A percentile compares a stretch with the other conserved stretches of the same genome.
Evolutionary conservation across 2,797 vertebrate species (phyloP).

Genomic region (Rhinichthys osculus): DNA sequence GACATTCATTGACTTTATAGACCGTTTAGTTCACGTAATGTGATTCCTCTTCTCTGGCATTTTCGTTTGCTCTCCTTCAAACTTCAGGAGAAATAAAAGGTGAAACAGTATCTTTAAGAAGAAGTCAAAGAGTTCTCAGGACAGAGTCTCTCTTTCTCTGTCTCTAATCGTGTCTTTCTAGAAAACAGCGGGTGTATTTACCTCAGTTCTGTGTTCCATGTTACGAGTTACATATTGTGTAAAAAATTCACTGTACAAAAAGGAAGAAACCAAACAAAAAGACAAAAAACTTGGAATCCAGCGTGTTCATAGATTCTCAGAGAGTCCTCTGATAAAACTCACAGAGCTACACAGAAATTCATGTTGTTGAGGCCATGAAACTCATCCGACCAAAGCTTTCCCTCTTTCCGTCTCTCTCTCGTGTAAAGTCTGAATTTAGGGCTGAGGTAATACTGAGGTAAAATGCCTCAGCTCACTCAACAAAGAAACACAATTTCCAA

Average conservation of each 20-base stretch:
- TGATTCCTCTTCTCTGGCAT: conserved; percentile 15
- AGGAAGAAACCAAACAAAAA: conserved; percentile 15
- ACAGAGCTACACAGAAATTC: conserved; percentile 26
- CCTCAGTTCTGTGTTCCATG: conserved; percentile 4
- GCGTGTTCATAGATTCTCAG: conserved; percentile 22
- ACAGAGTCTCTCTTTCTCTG: conserved; percentile 19
- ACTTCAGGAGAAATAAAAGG: background rate
- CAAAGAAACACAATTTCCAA: conserved; percentile 2
- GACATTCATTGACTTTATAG: background rate
- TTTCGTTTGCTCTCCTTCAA: conserved; percentile 6
- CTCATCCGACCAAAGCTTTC: conserved; percentile 13
- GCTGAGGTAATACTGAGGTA: conserved; percentile 24
- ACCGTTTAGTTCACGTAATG: conserved; percentile 3
- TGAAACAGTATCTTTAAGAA: background rate
- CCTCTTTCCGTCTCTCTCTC: conserved; percentile 17
- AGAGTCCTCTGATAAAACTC: conserved; percentile 39
- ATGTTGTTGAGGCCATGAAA: conserved; percentile 16
- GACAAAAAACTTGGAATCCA: conserved; percentile 18
- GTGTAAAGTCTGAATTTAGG: conserved; percentile 10
- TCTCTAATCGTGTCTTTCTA: conserved; percentile 29
- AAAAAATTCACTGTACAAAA: conserved; percentile 50
- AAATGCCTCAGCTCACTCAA: conserved; percentile 6
- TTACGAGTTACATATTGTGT: background rate
- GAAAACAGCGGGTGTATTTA: background rate
- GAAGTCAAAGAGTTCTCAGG: background rate